Evolutionary conservation across 2,888 invertebrate species (phyloP).

Genomic region (Meta bourneti): DNA sequence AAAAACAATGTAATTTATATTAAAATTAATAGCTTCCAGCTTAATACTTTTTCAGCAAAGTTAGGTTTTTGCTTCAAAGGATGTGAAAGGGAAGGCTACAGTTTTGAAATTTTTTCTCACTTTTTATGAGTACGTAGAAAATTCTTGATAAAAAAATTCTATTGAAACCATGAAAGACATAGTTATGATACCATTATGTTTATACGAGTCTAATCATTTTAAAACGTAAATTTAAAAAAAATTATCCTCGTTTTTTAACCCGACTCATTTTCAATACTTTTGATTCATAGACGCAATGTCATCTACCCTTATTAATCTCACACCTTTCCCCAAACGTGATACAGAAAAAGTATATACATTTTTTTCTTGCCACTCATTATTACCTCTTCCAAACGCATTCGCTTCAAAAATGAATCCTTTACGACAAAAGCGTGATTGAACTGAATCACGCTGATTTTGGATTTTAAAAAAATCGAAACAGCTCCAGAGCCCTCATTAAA

Average conservation of each 20-base stretch:
- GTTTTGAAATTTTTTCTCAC: not conserved
- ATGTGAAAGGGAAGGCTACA: not conserved
- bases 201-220: not conserved
- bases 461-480: not conserved
- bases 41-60: not conserved
- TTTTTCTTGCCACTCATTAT: not conserved
- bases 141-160: not conserved
- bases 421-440: slow-evolving; percentile 3
- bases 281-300: not conserved
- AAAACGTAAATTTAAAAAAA: not conserved
- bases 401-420: not conserved
- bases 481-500: not conserved
- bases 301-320: not conserved
- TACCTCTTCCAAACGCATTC: not conserved
- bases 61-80: no score
- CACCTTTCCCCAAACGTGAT: not conserved
- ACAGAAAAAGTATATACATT: not conserved
- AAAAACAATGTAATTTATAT: not conserved
- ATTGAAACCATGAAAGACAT: not conserved
- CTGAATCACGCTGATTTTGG: not conserved
- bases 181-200: not conserved
- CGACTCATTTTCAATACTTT: not conserved
- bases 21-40: not conserved
- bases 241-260: not conserved
- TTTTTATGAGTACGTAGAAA: not conserved